Base-by-base conservation (phyloP, 2,113 vertebrate species). In the Etia nguti region DNA sequence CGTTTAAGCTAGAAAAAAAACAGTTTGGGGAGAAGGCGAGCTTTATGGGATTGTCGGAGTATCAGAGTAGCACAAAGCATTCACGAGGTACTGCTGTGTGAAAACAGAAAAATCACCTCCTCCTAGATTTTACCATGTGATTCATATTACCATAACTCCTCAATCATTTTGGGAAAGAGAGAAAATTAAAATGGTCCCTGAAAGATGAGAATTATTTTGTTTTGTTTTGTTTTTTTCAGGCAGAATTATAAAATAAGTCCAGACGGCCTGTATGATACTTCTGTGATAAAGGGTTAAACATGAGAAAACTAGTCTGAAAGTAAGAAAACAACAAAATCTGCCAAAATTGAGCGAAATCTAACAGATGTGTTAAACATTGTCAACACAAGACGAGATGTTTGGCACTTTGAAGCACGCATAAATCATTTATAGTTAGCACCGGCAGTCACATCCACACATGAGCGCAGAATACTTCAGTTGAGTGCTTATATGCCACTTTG, bases 191-290 rank as follows among this genome's bases (percentile, higher is more conserved):
- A 52, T 52, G 48, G 8, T 50, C 20, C 48, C 8, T 50, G 8
- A 9, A 52, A 52, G 48, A 20, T 52, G 48, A 52, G 48, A 52
- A 34, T 34, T 34, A 34, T 34, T 52, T 52, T 9, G 20, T 52
- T 48, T 1, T 6, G 20, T 50, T 50, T 36, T 36, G 20, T 31
- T 31, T 18, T 59, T 56, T 36, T 18, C 57, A 62, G 59, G 29
- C 59, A 1, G 1, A 65, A 34, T 38, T 36, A 38, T 65, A 12
- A 65, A 65, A 65, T 38, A 18, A 65, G 18, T 0, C 31, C 60
- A 8, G 31, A 65, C n/a, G 10, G 7, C 59, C 10, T 36, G 60
- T 38, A 6, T n/a, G 60, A 13, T 65, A 12, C 60, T 65, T 65
- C 34, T 65, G 34, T 2, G 60, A 65, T 38, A 38, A 65, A 65